Percentiles rank a stretch among this genome's conserved stretches.
These are phyloP conservation scores for Drosophila nigritarsus DNA, from an alignment of 2,888 invertebrate genomes.

Conservation along the genomic window DNA sequence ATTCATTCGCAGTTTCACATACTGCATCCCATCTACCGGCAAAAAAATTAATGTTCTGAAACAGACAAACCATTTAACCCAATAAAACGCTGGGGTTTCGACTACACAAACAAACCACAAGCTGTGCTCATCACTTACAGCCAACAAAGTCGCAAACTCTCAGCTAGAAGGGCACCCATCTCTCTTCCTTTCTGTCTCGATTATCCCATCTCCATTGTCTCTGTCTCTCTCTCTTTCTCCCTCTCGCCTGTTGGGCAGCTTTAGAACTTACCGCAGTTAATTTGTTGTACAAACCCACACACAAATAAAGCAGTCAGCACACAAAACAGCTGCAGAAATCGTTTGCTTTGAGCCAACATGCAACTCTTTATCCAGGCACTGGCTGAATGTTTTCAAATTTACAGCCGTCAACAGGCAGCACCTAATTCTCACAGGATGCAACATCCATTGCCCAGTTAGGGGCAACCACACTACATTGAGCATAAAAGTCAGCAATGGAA, in stretches of 20 bases:
- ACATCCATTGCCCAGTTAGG: conserved; percentile 23
- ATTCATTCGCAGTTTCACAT: conserved; percentile 15
- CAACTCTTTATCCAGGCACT: conserved; percentile 65
- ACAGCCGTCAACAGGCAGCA: conserved; percentile 65
- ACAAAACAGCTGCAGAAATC: conserved; percentile 61
- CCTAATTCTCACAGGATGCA: background rate
- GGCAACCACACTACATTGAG: conserved; percentile 55
- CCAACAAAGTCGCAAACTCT: conserved; percentile 56
- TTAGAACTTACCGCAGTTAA: conserved; percentile 68
- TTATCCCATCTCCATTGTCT: background rate
- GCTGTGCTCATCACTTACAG: conserved; percentile 69
- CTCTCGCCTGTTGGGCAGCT: conserved; percentile 12
- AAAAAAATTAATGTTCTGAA: conserved; percentile 74
- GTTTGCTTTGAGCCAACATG: conserved; percentile 77
- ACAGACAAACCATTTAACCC: conserved; percentile 78
- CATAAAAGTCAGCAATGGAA: conserved; percentile 46
- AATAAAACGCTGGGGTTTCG: conserved; percentile 32
- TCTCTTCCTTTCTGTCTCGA: background rate
- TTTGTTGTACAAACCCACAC: conserved; percentile 75
- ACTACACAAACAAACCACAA: conserved; percentile 58
- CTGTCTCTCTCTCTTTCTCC: background rate
- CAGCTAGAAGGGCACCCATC: conserved; percentile 2
- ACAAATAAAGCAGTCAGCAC: conserved; percentile 70
- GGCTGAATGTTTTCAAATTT: conserved; percentile 76
- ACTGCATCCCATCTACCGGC: conserved; percentile 35